A percentile compares a stretch with the other conserved stretches of the same genome.
phyloP scores from a whole-genome alignment of 1,140 invertebrate species.

The Drosophila biarmipes region DNA sequence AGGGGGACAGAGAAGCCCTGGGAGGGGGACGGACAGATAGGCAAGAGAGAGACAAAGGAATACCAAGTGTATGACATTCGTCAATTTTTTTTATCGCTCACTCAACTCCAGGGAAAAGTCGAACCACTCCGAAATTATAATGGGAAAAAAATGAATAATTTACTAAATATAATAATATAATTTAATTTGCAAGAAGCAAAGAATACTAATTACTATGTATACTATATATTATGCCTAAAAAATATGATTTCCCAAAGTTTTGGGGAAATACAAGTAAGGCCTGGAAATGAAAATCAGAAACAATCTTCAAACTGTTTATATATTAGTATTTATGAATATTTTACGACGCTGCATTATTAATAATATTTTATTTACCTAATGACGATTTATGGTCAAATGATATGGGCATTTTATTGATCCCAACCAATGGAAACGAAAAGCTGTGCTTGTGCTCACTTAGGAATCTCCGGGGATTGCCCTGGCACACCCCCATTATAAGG shows the following conservation, averaged over 20 bases:
- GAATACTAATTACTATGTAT: too few species aligned
- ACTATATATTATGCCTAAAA: too few species aligned
- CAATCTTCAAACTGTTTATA: neutral
- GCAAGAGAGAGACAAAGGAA: conserved; percentile 6
- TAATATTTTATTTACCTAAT: neutral
- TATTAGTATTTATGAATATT: neutral
- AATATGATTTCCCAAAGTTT: too few species aligned
- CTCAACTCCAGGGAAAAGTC: conserved; percentile 24
- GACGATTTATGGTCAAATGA: neutral
- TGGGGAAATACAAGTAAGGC: too few species aligned
- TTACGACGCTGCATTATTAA: neutral
- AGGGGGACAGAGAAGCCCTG: neutral
- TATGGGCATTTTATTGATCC: conserved; percentile 17
- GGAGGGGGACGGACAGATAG: neutral
- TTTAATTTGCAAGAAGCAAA: too few species aligned
- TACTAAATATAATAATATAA: neutral
- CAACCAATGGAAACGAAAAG: conserved; percentile 5
- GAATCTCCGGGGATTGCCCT: conserved; percentile 14
- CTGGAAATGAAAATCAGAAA: neutral
- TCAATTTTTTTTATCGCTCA: conserved; percentile 53
- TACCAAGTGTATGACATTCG: conserved; percentile 25
- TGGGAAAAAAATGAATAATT: conserved; percentile 9
- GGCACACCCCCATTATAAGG: conserved; percentile 25
- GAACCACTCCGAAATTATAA: neutral
- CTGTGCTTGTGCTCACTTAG: conserved; percentile 25